Percentiles rank a stretch among this genome's conserved stretches.
phyloP scores from a whole-genome alignment of 1,140 invertebrate species.

The Brachionus paranguensis region DNA sequence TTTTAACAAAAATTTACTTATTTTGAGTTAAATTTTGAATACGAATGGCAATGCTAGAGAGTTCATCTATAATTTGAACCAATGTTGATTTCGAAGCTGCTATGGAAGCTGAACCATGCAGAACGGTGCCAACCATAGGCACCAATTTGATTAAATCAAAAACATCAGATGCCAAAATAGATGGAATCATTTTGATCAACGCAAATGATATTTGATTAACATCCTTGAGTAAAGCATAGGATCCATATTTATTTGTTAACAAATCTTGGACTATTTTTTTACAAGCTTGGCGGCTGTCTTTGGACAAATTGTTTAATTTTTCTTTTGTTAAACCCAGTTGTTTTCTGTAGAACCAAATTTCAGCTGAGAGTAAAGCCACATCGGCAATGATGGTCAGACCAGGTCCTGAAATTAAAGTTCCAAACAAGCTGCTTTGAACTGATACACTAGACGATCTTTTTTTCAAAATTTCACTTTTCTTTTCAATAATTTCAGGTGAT shows the following conservation, averaged over 20 bases:
- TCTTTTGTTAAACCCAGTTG: background rate
- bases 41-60: background rate
- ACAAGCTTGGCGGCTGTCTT: background rate
- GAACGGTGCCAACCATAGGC: background rate
- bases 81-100: background rate
- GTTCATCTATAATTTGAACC: background rate
- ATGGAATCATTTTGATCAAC: background rate
- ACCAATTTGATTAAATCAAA: background rate
- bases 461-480: background rate
- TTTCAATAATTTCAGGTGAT: conserved; percentile 3
- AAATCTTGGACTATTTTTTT: background rate
- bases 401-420: background rate
- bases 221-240: background rate
- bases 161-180: background rate
- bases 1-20: background rate
- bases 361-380: background rate
- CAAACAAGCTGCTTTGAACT: background rate
- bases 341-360: conserved; percentile 26
- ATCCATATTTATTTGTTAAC: background rate
- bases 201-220: background rate
- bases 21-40: conserved; percentile 5
- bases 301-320: background rate
- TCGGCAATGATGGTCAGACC: background rate
- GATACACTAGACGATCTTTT: background rate
- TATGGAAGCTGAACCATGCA: conserved; percentile 9